These are phyloP conservation scores for Steinernema hermaphroditum DNA, from an alignment of 2,888 invertebrate species.

Conservation along the genomic window DNA sequence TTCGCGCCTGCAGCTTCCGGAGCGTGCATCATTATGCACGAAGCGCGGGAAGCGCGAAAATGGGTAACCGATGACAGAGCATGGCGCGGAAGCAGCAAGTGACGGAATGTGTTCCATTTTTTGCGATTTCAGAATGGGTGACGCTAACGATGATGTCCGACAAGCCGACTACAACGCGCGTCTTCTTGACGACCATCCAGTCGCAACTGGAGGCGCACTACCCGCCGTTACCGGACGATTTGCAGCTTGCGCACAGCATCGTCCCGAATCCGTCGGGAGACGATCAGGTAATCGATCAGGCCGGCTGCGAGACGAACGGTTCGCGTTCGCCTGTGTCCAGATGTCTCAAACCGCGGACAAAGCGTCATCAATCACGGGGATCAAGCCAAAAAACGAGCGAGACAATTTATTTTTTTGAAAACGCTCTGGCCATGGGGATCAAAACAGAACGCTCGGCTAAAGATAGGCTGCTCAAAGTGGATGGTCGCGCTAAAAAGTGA, in stretches of 20 bases:
- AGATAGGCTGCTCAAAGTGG: too few relatives aligned
- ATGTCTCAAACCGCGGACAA: neutral
- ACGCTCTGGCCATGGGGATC: too few relatives aligned
- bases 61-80: slow-evolving; percentile 1
- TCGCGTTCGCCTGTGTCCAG: too few relatives aligned
- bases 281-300: slow-evolving; percentile 24
- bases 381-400: too few relatives aligned
- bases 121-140: slow-evolving; percentile 37
- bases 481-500: too few relatives aligned
- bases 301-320: neutral
- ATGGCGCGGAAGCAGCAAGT: neutral
- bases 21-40: slow-evolving; percentile 26
- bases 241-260: slow-evolving; percentile 45
- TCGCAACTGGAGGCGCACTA: slow-evolving; percentile 49
- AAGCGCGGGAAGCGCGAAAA: neutral
- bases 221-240: slow-evolving; percentile 53
- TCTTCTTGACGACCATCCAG: slow-evolving; percentile 40
- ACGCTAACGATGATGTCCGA: slow-evolving; percentile 39
- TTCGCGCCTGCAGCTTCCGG: too few relatives aligned
- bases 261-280: slow-evolving; percentile 10
- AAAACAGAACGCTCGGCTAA: too few relatives aligned
- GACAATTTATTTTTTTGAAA: too few relatives aligned
- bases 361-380: neutral
- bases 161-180: slow-evolving; percentile 34
- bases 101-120: neutral